Conservation (phyloP, 2,113 vertebrate species). For the Azemiops feae region DNA sequence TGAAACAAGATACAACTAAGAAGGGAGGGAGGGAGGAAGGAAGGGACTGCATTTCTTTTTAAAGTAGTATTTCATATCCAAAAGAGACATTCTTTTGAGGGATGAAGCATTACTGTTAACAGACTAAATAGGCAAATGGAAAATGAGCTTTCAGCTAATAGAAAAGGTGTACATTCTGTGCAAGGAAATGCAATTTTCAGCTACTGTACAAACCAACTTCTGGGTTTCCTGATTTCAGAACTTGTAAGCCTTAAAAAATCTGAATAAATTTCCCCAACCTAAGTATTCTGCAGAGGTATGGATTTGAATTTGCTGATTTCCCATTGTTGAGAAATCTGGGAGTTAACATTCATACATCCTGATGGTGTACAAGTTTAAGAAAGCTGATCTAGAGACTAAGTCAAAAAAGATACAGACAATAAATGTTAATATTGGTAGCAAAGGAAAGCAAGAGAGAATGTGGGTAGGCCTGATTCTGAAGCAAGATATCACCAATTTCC, state of each 20-base stretch:
- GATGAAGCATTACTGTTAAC: constrained; percentile 3
- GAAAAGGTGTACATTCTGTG: background rate
- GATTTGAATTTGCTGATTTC: no score
- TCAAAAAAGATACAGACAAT: background rate
- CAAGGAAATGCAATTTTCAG: constrained; percentile 24
- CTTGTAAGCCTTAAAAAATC: constrained; percentile 23
- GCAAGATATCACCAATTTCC: background rate
- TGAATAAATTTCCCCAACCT: no score
- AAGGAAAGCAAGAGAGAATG: background rate
- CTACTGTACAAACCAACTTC: constrained; percentile 3
- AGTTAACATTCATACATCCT: no score
- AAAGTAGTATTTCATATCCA: background rate
- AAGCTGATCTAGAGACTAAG: no score
- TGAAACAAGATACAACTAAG: background rate
- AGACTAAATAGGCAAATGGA: constrained; percentile 5
- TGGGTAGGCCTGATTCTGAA: background rate
- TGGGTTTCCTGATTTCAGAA: constrained; percentile 4
- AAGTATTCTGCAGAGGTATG: no score
- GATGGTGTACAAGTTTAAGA: no score
- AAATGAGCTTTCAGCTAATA: constrained; percentile 7
- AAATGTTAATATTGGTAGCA: background rate
- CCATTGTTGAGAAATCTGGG: no score
- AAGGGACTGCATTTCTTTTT: background rate
- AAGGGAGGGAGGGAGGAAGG: background rate
- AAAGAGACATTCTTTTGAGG: background rate